phyloP scores from a whole-genome alignment of 2,888 invertebrate genomes.

The Hirtodrosophila trivittata region DNA sequence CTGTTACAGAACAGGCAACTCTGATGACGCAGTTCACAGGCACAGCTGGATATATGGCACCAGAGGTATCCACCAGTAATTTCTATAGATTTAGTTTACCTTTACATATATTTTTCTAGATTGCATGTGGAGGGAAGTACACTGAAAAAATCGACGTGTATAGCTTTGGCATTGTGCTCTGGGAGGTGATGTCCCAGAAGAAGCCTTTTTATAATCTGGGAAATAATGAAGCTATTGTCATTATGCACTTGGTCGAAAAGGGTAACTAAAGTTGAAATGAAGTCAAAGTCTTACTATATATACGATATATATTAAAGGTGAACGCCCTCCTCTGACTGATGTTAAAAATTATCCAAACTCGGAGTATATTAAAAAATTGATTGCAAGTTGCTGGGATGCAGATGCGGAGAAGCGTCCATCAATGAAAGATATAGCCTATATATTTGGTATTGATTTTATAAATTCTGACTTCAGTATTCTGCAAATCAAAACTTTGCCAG shows the following conservation, averaged over 20 bases:
- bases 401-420: background rate
- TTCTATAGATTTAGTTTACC: background rate
- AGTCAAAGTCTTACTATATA: too few relatives aligned
- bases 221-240: background rate
- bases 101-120: background rate
- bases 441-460: background rate
- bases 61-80: conserved; percentile 18
- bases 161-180: conserved; percentile 29
- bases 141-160: conserved; percentile 24
- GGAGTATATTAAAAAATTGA: background rate
- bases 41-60: conserved; percentile 21
- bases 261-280: conserved; percentile 2
- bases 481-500: background rate
- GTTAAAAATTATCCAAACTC: background rate
- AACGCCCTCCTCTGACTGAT: background rate
- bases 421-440: conserved; percentile 3
- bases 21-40: background rate
- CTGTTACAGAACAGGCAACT: background rate
- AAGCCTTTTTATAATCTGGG: conserved; percentile 16
- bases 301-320: too few relatives aligned
- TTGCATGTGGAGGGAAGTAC: background rate
- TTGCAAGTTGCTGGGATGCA: conserved; percentile 8
- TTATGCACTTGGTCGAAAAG: background rate
- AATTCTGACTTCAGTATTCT: background rate
- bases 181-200: conserved; percentile 12